A percentile compares a stretch with the other conserved stretches of the same genome.
Evolutionary conservation across 1,140 invertebrate genomes (phyloP).

Genomic region (Chionoecetes opilio): DNA sequence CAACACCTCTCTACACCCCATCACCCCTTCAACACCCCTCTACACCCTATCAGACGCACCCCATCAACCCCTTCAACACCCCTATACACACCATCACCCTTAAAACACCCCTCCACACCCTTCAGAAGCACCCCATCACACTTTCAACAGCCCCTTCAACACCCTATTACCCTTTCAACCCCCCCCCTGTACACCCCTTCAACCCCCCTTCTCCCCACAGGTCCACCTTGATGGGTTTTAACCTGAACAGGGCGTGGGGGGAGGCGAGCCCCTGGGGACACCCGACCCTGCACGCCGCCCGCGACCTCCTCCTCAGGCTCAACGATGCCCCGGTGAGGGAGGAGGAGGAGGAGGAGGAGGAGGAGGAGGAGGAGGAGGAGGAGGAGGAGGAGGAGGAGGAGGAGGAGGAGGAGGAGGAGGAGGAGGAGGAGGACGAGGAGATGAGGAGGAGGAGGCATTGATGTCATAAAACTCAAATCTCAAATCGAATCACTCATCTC

Average conservation of each 20-base stretch:
- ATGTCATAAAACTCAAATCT: too few relatives aligned
- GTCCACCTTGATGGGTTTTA: constrained; percentile 89
- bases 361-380: constrained; percentile 12
- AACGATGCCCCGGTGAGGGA: constrained; percentile 51
- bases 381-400: too few relatives aligned
- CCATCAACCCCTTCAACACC: neutral
- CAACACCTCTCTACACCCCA: neutral
- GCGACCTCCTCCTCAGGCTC: constrained; percentile 90
- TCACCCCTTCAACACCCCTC: neutral
- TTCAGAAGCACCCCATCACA: neutral
- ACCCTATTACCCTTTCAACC: neutral
- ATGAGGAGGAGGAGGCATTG: too few relatives aligned
- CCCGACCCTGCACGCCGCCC: constrained; percentile 93
- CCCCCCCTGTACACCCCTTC: neutral
- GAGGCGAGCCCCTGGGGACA: constrained; percentile 92
- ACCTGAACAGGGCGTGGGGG: neutral
- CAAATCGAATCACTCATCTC: too few relatives aligned
- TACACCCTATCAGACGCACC: constrained; percentile 39
- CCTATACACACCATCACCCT: neutral
- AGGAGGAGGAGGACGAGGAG: neutral
- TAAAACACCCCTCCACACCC: neutral
- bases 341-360: neutral
- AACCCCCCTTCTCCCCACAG: constrained; percentile 83
- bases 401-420: neutral
- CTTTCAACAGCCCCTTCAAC: neutral